Evolutionary conservation across 1,140 invertebrate species (phyloP), one percentile per base, ranked within the genome.

Genomic region (Anadara kagoshimensis): DNA sequence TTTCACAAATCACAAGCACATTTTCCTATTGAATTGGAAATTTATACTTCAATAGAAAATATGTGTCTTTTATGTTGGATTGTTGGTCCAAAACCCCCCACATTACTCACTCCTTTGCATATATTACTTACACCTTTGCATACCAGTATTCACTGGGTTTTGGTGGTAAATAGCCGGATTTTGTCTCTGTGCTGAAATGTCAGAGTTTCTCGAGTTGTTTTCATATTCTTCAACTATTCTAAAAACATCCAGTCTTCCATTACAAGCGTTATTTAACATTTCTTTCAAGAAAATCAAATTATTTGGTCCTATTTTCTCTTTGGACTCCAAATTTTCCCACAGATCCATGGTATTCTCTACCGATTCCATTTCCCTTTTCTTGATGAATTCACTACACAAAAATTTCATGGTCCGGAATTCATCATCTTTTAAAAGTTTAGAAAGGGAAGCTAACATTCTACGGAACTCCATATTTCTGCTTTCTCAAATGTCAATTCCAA

Each of bases 261-360:
- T 59, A 63, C 78, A 78, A 53, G 75, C 74, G 7, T 51, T 47
- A 36, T 14, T 14, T 45, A 83, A 61, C 20, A 83, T 18, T 12
- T 67, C 36, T 43, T 81, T 78, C 22, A 83, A 58, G 63, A 76
- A 81, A 5, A 1, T 36, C 14, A 75, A 24, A 51, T 83, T 70
- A n/a, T 47, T 53, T 47, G 18, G 43, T 43, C 58, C 62, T 8
- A 83, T 63, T 36, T 57, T 54, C 29, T 75, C 75, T 22, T 80
- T 45, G 29, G 79, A 73, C 66, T 83, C 80, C 26, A 83, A 66
- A 41, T 74, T 73, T 58, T 71, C 70, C 57, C 77, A 83, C 20
- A 83, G 69, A 26, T 80, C 74, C 12, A 75, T 45, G 8, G 61
- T 43, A 11, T 41, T 53, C 66, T 65, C 43, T n/a, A 83, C 79